These are phyloP conservation scores for Danio kyathit DNA, from an alignment of 2,797 vertebrate genomes.

Conservation along the genomic window DNA sequence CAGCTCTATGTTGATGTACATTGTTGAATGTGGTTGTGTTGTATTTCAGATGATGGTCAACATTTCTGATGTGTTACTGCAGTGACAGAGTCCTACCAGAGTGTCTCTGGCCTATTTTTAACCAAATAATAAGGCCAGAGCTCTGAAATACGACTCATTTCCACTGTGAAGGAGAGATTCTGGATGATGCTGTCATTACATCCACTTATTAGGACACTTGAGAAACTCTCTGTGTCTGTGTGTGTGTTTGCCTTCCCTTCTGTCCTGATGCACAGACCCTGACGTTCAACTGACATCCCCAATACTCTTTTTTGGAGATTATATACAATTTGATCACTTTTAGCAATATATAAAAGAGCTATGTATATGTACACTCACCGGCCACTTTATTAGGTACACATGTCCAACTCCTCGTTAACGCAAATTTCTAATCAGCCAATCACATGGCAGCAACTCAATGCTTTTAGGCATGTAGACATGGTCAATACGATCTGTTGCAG, in stretches of 20 bases:
- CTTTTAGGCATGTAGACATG: too few species aligned
- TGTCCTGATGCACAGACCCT: not conserved
- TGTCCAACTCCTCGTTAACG: too few species aligned
- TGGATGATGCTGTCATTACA: not conserved
- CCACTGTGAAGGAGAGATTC: not conserved
- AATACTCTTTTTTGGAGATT: too few species aligned
- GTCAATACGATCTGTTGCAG: too few species aligned
- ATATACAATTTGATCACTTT: too few species aligned
- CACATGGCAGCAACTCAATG: too few species aligned
- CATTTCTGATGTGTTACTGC: not conserved
- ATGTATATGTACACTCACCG: too few species aligned
- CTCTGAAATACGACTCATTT: not conserved
- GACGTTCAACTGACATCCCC: too few species aligned
- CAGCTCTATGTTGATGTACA: too few species aligned
- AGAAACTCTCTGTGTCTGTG: not conserved
- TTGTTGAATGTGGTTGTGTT: not conserved
- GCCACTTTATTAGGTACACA: too few species aligned
- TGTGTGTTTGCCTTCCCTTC: not conserved
- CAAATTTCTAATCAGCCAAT: too few species aligned
- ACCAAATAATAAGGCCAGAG: not conserved
- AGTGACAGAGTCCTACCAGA: not conserved
- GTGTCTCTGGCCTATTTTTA: not conserved
- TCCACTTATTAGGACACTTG: not conserved
- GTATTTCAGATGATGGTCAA: not conserved
- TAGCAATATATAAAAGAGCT: too few species aligned